phyloP scores from a whole-genome alignment of 2,113 vertebrate genomes.

The Hyperopisus bebe region DNA sequence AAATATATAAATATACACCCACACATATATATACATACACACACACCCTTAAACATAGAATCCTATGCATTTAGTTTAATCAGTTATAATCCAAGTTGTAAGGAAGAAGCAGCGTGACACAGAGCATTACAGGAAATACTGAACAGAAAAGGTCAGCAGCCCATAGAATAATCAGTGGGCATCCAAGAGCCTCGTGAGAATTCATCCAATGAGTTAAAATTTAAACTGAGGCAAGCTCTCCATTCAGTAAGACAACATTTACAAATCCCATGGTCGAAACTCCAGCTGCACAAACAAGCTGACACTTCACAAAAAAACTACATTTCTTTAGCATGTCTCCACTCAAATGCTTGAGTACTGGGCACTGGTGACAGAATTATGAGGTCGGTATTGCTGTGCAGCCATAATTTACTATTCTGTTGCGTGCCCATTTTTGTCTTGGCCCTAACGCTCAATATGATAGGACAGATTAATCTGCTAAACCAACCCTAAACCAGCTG shows the following conservation, averaged over 20 bases:
- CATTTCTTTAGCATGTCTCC: neutral
- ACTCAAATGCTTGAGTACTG: neutral
- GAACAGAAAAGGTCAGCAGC: neutral
- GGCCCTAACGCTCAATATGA: slow-evolving; percentile 8
- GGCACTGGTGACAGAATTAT: neutral
- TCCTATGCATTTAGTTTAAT: neutral
- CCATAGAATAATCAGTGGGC: neutral
- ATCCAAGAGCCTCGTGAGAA: neutral
- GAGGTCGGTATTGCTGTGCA: neutral
- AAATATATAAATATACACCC: too few species aligned
- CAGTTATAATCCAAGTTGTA: neutral
- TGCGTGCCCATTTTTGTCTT: slow-evolving; percentile 17
- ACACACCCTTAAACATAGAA: neutral
- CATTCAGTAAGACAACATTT: neutral
- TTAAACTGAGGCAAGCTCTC: neutral
- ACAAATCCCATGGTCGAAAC: neutral
- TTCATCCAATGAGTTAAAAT: neutral
- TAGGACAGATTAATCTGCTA: slow-evolving; percentile 26
- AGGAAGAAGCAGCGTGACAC: neutral
- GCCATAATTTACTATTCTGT: neutral
- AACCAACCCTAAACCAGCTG: slow-evolving; percentile 29
- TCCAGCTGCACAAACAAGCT: neutral
- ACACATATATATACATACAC: too few species aligned
- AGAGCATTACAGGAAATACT: neutral
- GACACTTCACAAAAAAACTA: neutral